Conservation (phyloP, 2,888 invertebrate genomes). For the Phaonia tiefii region DNA sequence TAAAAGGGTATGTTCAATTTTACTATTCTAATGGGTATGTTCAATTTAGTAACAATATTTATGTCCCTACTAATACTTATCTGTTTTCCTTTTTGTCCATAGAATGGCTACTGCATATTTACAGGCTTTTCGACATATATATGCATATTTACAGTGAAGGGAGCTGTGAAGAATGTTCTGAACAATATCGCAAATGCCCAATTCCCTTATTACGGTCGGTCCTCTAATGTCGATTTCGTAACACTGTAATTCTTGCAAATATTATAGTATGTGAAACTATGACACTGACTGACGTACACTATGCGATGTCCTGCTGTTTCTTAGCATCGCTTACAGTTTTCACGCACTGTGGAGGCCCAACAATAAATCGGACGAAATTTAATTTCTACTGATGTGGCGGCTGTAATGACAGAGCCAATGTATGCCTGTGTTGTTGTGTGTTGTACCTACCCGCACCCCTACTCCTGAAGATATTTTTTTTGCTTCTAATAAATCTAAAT, state of each 20-base stretch:
- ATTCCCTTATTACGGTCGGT: too few relatives aligned
- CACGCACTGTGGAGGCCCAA: constrained; percentile 60
- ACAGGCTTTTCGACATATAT: too few relatives aligned
- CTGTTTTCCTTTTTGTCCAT: too few relatives aligned
- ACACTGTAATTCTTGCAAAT: background rate
- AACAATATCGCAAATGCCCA: too few relatives aligned
- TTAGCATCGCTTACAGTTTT: constrained; percentile 71
- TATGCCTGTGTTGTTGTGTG: background rate
- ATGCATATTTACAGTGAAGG: too few relatives aligned
- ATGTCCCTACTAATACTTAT: too few relatives aligned
- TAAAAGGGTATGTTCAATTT: too few relatives aligned
- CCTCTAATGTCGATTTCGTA: too few relatives aligned
- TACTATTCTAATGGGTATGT: too few relatives aligned
- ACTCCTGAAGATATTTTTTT: constrained; percentile 50
- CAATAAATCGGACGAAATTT: constrained; percentile 70
- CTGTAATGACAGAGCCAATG: constrained; percentile 10
- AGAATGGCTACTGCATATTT: too few relatives aligned
- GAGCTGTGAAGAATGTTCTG: too few relatives aligned
- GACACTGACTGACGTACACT: constrained; percentile 45
- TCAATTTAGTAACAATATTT: too few relatives aligned
- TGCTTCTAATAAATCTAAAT: constrained; percentile 66
- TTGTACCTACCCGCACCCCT: constrained; percentile 50
- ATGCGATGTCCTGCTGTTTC: constrained; percentile 72
- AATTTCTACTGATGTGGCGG: constrained; percentile 60
- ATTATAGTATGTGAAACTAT: background rate